Evolutionary conservation across 2,888 invertebrate genomes (phyloP).

Genomic region (Amblyteles armatorius): DNA sequence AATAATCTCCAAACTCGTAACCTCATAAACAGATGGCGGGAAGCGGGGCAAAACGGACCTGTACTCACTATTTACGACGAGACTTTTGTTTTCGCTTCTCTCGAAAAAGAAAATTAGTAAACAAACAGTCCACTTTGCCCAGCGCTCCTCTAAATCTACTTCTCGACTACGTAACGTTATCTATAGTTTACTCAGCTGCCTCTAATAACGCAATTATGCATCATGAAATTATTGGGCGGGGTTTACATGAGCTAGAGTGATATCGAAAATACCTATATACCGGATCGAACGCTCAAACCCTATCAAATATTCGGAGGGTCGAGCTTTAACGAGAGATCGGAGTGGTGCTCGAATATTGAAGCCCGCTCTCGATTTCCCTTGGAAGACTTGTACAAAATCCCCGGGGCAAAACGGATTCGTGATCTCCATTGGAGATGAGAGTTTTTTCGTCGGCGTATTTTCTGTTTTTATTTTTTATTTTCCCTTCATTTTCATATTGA

Average conservation of each 20-base stretch:
- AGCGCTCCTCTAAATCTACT: not conserved
- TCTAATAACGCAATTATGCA: not conserved
- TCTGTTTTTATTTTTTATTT: not conserved
- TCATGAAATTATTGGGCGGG: not conserved
- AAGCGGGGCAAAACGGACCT: no score
- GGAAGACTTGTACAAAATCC: not conserved
- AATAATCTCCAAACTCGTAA: not conserved
- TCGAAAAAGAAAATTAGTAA: no score
- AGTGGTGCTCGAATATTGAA: conserved; percentile 17
- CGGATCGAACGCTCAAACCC: conserved; percentile 44
- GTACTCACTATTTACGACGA: no score
- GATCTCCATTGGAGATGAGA: no score
- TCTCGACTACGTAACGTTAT: conserved; percentile 1
- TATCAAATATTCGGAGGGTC: conserved; percentile 49
- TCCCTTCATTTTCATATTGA: not conserved
- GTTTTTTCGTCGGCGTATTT: not conserved
- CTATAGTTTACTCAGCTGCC: not conserved
- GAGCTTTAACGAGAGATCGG: conserved; percentile 18
- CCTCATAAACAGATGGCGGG: no score
- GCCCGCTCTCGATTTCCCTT: conserved; percentile 22
- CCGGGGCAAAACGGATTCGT: not conserved
- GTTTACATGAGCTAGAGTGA: conserved; percentile 16
- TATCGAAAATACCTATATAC: not conserved
- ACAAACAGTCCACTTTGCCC: no score
- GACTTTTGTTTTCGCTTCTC: no score